Base-by-base conservation (phyloP, 1,140 invertebrate species). In the Drosophila lacertosa region DNA sequence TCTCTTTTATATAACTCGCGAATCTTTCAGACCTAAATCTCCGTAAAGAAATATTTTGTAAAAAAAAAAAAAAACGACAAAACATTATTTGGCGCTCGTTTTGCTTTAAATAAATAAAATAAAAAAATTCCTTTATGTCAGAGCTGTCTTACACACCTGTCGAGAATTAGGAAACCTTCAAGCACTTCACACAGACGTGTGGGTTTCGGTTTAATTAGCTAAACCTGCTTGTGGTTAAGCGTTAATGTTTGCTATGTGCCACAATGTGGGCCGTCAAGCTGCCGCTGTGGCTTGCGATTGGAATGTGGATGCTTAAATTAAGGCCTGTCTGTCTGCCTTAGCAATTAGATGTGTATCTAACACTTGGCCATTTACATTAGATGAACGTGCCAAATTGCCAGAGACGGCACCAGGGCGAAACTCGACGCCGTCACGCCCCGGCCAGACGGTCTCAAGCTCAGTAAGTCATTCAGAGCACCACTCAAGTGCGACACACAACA, bases 331-430 rank as follows among this genome's bases (percentile, higher is more conserved):
- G 39, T n/a, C 47, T 51, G 26, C 35, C 22, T 55, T 48, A 42
- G 65, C 58, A 69, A 74, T 74, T 63, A 59, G 54, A 71, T 59
- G 63, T 71, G 63, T 71, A 74, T 51, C 57, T 63, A 69, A 69
- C 71, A 74, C 71, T 69, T 74, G 58, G 68, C 67, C 58, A 63
- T 55, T 68, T 73, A 44, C 48, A 55, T 60, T 39, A 72, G 50
- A 20, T 13, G n/a, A 40, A 73, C 70, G 65, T 73, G 70, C 65
- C 58, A 45, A 69, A 74, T 74, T 74, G 71, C 57, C 33, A 51
- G 32, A 50, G 51, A 51, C 42, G 54, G 51, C 40, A 59, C 55
- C 16, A 63, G 47, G 60, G 50, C 33, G 33, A 40, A 47, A 24
- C 47, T 64, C 16, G 68, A 55, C 44, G 45, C 62, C 45, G 54